Percentiles rank a stretch among this genome's conserved stretches.
Evolutionary conservation across 2,113 vertebrate genomes (phyloP).

Genomic region (Crotalus helleri): DNA sequence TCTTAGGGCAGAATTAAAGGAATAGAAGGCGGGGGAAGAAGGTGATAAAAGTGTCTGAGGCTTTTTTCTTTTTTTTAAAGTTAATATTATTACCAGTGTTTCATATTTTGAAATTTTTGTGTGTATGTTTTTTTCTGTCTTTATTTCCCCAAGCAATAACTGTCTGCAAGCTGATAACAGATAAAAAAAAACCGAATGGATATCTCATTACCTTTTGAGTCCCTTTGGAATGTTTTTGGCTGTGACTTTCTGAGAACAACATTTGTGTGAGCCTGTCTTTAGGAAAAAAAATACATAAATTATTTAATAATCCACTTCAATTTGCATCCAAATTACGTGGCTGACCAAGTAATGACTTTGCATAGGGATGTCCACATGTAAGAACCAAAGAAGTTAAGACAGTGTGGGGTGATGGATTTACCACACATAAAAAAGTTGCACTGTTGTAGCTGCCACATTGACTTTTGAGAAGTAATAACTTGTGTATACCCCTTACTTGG

Average conservation of each 20-base stretch:
- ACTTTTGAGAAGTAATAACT: background rate
- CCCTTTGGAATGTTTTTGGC: background rate
- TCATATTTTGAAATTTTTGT: background rate
- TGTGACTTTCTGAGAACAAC: background rate
- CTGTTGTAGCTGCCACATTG: background rate
- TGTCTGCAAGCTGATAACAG: background rate
- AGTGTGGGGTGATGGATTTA: background rate
- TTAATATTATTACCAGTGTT: background rate
- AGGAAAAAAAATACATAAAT: background rate
- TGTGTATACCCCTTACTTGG: background rate
- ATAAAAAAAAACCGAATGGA: background rate
- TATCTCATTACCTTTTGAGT: background rate
- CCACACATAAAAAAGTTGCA: background rate
- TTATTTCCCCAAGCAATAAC: background rate
- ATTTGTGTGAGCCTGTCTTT: background rate
- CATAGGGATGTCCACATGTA: background rate
- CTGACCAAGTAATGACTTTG: background rate
- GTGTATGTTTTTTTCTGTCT: background rate
- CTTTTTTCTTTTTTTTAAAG: background rate
- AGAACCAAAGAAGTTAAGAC: background rate
- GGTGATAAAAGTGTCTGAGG: background rate
- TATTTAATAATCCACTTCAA: background rate
- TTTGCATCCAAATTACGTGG: background rate
- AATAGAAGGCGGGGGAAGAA: background rate
- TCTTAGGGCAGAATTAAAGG: background rate